Evolutionary conservation across 2,113 vertebrate genomes (phyloP).

Genomic region (Tretioscincus oriximinensis): DNA sequence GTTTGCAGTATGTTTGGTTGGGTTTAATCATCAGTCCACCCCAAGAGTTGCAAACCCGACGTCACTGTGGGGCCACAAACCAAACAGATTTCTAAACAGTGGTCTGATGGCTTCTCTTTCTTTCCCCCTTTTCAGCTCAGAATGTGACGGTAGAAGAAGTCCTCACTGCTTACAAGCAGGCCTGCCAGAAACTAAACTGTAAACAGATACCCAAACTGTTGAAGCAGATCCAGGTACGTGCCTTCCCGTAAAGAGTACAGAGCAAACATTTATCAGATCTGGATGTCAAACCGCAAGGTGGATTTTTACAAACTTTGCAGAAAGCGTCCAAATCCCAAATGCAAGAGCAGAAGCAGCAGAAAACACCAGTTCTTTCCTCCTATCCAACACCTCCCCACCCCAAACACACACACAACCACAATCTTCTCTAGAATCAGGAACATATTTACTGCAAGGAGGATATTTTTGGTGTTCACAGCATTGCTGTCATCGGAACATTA

Average conservation of each 20-base stretch:
- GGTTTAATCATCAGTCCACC: background rate
- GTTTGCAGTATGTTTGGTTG: background rate
- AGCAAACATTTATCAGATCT: background rate
- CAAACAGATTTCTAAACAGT: background rate
- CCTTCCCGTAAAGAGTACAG: background rate
- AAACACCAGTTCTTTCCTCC: too few relatives aligned
- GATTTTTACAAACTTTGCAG: background rate
- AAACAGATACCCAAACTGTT: slow-evolving; percentile 91
- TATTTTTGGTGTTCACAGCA: too few relatives aligned
- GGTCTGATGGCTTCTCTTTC: background rate
- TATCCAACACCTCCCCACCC: too few relatives aligned
- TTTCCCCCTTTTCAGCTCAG: slow-evolving; percentile 77
- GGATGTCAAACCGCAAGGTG: background rate
- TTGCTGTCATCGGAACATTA: background rate
- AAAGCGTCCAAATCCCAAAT: background rate
- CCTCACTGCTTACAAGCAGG: slow-evolving; percentile 83
- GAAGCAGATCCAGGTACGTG: slow-evolving; percentile 89
- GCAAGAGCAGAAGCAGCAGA: too few relatives aligned
- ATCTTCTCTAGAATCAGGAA: background rate
- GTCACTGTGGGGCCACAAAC: background rate
- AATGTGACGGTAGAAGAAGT: slow-evolving; percentile 93
- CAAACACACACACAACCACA: too few relatives aligned
- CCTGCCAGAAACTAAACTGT: slow-evolving; percentile 94
- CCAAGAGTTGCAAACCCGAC: too few relatives aligned
- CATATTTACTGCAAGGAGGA: too few relatives aligned